These are phyloP conservation scores for Pterocles gutturalis DNA, from an alignment of 2,113 vertebrate genomes.

Conservation along the genomic window DNA sequence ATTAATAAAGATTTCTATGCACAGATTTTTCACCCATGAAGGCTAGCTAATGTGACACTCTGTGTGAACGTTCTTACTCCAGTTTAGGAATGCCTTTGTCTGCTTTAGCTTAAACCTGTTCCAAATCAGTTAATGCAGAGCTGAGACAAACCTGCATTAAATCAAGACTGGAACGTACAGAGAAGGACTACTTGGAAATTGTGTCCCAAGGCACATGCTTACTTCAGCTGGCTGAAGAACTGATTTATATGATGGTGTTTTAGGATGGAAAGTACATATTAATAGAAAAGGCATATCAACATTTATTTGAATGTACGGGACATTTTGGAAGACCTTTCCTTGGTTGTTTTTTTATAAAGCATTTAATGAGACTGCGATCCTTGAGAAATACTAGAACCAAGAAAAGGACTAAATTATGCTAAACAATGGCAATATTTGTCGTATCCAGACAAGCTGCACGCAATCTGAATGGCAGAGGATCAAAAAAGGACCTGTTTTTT, in stretches of 20 bases:
- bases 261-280: conserved; percentile 8
- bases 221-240: conserved; percentile 6
- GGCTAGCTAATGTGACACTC: not conserved
- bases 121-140: not conserved
- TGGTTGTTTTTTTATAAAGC: not conserved
- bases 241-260: conserved; percentile 13
- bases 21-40: not conserved
- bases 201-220: not conserved
- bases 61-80: not conserved
- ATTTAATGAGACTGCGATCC: not conserved
- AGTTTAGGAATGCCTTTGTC: not conserved
- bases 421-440: not conserved
- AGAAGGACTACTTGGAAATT: not conserved
- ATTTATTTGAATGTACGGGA: not conserved
- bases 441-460: not conserved
- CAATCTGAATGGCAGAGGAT: not conserved
- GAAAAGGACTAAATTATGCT: not conserved
- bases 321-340: not conserved
- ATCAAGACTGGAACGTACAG: conserved; percentile 39
- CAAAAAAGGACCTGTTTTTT: not conserved
- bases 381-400: not conserved
- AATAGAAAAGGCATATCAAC: conserved; percentile 3
- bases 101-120: not conserved
- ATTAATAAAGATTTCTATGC: not conserved
- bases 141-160: conserved; percentile 48